Conservation (phyloP, 2,797 vertebrate genomes). For the Acestrorhynchus altus region DNA sequence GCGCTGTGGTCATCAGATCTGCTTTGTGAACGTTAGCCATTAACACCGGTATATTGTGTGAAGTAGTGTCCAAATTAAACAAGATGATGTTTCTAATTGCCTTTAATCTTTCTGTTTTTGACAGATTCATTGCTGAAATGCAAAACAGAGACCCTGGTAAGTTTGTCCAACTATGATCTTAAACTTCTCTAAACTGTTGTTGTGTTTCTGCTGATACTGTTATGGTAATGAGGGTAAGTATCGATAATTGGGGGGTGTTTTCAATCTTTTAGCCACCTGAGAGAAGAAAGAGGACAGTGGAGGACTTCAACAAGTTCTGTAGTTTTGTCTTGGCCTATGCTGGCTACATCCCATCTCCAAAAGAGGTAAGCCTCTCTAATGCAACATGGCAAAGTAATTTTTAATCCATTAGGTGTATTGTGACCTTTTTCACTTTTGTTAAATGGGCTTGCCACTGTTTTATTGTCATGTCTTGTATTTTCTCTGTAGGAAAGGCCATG, state of each 20-base stretch:
- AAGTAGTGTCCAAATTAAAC: neutral
- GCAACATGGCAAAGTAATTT: neutral
- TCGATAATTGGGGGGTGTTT: constrained; percentile 16
- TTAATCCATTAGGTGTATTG: neutral
- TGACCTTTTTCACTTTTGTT: neutral
- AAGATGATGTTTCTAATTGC: neutral
- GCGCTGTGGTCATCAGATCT: neutral
- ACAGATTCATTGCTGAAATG: constrained; percentile 84
- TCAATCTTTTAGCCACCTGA: constrained; percentile 81
- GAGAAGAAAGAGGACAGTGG: constrained; percentile 89
- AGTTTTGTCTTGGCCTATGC: constrained; percentile 92
- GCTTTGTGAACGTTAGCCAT: neutral
- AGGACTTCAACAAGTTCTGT: constrained; percentile 96
- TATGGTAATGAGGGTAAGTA: neutral
- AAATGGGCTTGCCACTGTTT: neutral
- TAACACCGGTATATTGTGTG: too few relatives aligned
- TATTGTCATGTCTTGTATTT: neutral
- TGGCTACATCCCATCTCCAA: constrained; percentile 89
- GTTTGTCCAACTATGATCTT: constrained; percentile 47
- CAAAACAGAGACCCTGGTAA: constrained; percentile 84
- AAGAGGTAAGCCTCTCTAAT: constrained; percentile 79
- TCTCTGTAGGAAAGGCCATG: constrained; percentile 82
- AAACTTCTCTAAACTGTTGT: neutral
- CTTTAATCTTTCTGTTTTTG: neutral
- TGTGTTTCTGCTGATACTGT: neutral